Conservation (phyloP, 2,113 vertebrate species). For the Seriola dumerili region DNA sequence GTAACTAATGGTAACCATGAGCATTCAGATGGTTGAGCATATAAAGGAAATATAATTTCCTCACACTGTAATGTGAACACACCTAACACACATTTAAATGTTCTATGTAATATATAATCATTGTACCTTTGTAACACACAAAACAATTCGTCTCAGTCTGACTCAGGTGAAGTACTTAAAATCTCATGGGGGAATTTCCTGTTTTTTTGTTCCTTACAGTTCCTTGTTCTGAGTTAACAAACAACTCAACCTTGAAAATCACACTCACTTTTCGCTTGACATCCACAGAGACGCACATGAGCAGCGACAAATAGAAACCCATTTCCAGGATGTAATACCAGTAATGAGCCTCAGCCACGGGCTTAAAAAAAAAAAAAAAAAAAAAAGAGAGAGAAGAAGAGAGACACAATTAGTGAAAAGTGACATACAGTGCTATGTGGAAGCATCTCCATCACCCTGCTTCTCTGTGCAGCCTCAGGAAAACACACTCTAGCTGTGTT, state of each 20-base stretch:
- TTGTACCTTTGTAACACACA: background rate
- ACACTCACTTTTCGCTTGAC: conserved; percentile 93
- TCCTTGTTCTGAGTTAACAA: background rate
- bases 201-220: background rate
- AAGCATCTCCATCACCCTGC: conserved; percentile 4
- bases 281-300: conserved; percentile 91
- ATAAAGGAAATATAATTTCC: background rate
- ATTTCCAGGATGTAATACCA: conserved; percentile 94
- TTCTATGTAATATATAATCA: background rate
- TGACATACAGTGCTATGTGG: background rate
- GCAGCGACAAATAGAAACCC: conserved; percentile 91
- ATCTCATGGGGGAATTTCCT: background rate
- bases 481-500: background rate
- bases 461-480: background rate
- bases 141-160: background rate
- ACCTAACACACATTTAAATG: background rate
- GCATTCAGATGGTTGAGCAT: background rate
- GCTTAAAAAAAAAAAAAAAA: conserved; percentile 73
- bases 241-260: background rate
- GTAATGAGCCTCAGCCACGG: conserved; percentile 84
- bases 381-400: conserved; percentile 9
- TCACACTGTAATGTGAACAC: background rate
- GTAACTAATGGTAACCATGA: no score
- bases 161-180: background rate
- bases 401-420: conserved; percentile 9